Evolutionary conservation across 2,888 invertebrate genomes (phyloP), one percentile per base, ranked within the genome.

Genomic region (Dioctria linearis): DNA sequence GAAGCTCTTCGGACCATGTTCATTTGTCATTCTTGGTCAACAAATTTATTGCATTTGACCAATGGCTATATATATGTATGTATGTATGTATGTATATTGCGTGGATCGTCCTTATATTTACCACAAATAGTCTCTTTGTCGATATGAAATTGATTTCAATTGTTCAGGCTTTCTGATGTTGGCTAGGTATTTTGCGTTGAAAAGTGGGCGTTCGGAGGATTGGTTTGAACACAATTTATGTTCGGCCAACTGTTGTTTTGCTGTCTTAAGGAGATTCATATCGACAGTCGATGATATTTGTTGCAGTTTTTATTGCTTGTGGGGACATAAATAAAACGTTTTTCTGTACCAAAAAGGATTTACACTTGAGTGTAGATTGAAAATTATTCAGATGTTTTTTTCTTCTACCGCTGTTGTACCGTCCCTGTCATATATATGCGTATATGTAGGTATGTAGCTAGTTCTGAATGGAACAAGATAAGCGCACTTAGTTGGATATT

Each of bases 181-280:
- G 61, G 63, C 49, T 39, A 42, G 69, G 73, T 42, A 66, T 51
- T 51, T 43, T 79, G 79, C 67, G 79, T 79, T 79, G 79, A 79
- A 69, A 79, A 79, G 79, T 79, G 79, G 79, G 79, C 79, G 79
- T 67, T n/a, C 54, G 59, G 67, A 67, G 79, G 79, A 51, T 79
- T 67, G 67, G 67, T 69, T 43, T 37, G 25, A 25, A 37, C n/a
- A 43, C 79, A 67, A 79, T 79, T 79, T 79, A 79, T 79, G 67
- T 13, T 54, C 79, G 39, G 57, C 67, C 79, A 79, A 79, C 79
- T 79, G 79, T 79, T 65, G 65, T 65, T 78, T 66, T 54, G 78
- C 65, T 78, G 78, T 78, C 76, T 46, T 40, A 37, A 5, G 11
- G 76, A 76, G 76, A 76, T 76, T 76, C 76, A 76, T 76, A 76